Base-by-base conservation (phyloP, 2,888 invertebrate species). In the Brachyopa scutellaris region DNA sequence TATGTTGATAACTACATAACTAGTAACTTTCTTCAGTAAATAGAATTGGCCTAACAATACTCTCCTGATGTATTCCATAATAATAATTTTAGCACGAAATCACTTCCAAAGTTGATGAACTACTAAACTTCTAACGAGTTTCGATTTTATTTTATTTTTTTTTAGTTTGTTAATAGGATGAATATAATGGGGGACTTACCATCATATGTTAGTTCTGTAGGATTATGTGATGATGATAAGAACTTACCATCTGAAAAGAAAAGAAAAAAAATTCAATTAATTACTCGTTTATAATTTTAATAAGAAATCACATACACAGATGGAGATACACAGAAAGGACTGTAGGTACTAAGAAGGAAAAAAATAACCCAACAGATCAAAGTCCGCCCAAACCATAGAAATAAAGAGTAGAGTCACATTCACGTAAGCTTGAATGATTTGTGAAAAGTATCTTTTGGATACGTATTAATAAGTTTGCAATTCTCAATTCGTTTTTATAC, bases 191-290 rank as follows among this genome's bases (percentile, higher is more conserved):
- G 89, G 88, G 88, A 89, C 89, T 89, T 89, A 89, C 89, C 89
- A 88, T 89, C 90, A 86, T 90, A 90, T 88, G 90, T 89, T 89
- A 90, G 90, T 90, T 89, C 90, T 90, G 90, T 88, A 89, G 90
- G 89, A 88, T 90, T 90, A 88, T 89, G 89, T 89, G 89, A 73
- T 83, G 84, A 90, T 90, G 90, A 90, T 89, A 90, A 89, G 89
- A 88, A 90, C 90, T 90, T 90, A 90, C 90, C 90, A 90, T 90
- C 90, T 90, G 90, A 76, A 90, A 90, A 67, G 83, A 85, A 62
- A 84, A 4, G 80, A 38, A 74, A 51, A 45, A 57, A 47, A 67
- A 84, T 70, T 85, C 84, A 85, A 86, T 85, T 86, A 87, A 86
- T 88, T 88, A 87, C 33, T 33, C n/a, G 0, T 13, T 2, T 13